A percentile compares a stretch with the other conserved stretches of the same genome.
These are phyloP conservation scores for Oreotrochilus melanogaster DNA, from an alignment of 2,113 vertebrate species.

Conservation along the genomic window DNA sequence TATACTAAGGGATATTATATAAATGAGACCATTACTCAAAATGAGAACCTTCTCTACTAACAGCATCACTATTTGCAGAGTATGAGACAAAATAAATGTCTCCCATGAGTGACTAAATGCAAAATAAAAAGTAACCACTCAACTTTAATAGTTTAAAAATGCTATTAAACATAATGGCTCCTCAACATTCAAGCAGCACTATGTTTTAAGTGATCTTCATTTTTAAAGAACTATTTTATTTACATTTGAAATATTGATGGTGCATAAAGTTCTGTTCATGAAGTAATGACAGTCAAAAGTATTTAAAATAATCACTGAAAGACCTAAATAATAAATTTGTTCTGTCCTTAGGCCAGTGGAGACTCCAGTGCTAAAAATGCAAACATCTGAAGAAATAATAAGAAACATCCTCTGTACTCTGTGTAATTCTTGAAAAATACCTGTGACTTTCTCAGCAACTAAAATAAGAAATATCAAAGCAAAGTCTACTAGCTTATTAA, in stretches of 20 bases:
- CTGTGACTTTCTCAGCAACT: not conserved
- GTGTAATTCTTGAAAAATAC: slow-evolving; percentile 9
- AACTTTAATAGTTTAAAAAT: slow-evolving; percentile 86
- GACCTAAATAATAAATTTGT: slow-evolving; percentile 1
- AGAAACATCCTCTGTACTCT: not conserved
- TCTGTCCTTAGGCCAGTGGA: not conserved
- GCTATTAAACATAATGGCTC: slow-evolving; percentile 85
- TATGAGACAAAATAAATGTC: slow-evolving; percentile 83
- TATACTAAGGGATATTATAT: slow-evolving; percentile 76
- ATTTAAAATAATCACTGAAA: slow-evolving; percentile 65
- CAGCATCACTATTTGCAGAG: slow-evolving; percentile 80
- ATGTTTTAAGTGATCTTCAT: slow-evolving; percentile 82
- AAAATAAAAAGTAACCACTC: slow-evolving; percentile 89
- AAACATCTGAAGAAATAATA: slow-evolving; percentile 31
- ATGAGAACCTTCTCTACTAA: slow-evolving; percentile 76
- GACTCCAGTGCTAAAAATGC: not conserved
- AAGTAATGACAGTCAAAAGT: slow-evolving; percentile 53
- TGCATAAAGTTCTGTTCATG: slow-evolving; percentile 68
- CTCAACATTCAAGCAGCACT: slow-evolving; percentile 80
- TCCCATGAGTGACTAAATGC: slow-evolving; percentile 86
- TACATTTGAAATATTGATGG: slow-evolving; percentile 85
- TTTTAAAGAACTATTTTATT: slow-evolving; percentile 84
- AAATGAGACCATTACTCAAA: slow-evolving; percentile 83
- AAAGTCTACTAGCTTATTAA: slow-evolving; percentile 6
- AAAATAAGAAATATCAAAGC: slow-evolving; percentile 40